These are phyloP conservation scores for Oryzias dopingdopingensis DNA, from an alignment of 2,797 vertebrate species.

Conservation along the genomic window DNA sequence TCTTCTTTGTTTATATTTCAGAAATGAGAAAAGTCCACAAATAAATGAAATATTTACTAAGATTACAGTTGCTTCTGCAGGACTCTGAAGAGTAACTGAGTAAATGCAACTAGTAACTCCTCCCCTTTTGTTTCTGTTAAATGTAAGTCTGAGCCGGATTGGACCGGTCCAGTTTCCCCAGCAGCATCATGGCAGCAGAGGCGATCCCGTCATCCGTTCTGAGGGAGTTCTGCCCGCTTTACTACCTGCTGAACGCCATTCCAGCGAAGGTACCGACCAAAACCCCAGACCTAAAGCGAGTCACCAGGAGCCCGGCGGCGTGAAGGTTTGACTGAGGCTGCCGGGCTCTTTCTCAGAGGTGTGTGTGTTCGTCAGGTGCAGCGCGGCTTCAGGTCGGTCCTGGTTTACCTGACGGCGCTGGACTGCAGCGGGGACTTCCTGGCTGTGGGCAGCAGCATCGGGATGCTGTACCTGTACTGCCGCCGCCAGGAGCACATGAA, in stretches of 20 bases:
- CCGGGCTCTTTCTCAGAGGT: neutral
- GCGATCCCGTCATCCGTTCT: conserved; percentile 70
- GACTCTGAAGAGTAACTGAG: neutral
- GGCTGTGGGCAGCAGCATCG: conserved; percentile 93
- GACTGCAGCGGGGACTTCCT: conserved; percentile 92
- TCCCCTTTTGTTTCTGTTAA: neutral
- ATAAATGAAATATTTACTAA: neutral
- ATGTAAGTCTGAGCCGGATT: neutral
- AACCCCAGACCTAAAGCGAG: neutral
- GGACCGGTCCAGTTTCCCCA: conserved; percentile 4
- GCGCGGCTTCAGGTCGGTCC: conserved; percentile 83
- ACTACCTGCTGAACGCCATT: conserved; percentile 91
- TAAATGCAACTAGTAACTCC: neutral
- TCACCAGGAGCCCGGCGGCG: no score
- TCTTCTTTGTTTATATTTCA: no score
- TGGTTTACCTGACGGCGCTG: conserved; percentile 94
- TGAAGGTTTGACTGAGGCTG: neutral
- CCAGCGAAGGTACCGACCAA: conserved; percentile 81
- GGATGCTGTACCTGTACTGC: conserved; percentile 96
- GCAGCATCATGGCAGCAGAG: conserved; percentile 78
- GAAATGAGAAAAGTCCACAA: no score
- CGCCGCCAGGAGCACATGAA: conserved; percentile 87
- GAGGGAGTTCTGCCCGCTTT: conserved; percentile 93
- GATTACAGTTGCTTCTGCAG: neutral
- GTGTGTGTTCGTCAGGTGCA: conserved; percentile 49